Base-by-base conservation (phyloP, 2,113 vertebrate species). In the Felis catus region DNA sequence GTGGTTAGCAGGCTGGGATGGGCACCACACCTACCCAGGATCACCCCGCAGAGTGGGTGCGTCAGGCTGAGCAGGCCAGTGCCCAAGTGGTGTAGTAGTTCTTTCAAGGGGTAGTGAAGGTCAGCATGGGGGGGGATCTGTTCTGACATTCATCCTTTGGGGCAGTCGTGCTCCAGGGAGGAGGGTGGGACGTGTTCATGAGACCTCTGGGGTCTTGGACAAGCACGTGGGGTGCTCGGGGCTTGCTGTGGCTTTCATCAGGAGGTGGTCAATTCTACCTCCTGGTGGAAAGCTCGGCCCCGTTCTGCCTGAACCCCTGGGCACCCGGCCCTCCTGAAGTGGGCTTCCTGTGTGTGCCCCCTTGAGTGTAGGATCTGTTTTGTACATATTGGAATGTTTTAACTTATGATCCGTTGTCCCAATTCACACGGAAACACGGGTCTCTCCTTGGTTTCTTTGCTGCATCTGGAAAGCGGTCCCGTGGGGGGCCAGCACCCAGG, bases 301-400 rank as follows among this genome's bases (percentile, higher is more conserved):
- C 76, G 25, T 93, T 19, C 15, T 88, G 58, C 63, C 70, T 41
- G 79, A 29, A 92, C 53, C 63, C 33, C 48, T 48, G 5, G 70
- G 10, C 1, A 80, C 95, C 94, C 7, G 18, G 88, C 78, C 84
- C 82, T 95, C 81, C 89, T 97, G 48, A 79, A 71, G 92, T 21
- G 93, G 94, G 97, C 95, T 95, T 97, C 95, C 94, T 95, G 94
- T 94, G 96, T 81, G 88, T 76, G 81, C 9, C 5, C 84, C 96
- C 98, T 95, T 74, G 82, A 85, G 93, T 68, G 1, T 8, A 73
- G 91, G 95, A 89, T 97, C 98, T 98, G 94, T 98, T 98, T 94
- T 99, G 98, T 98, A 98, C 98, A 98, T 98, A 97, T 87, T 98
- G 96, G 96, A 97, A 94, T 98, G 92, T 96, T 98, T 98, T 98